These are phyloP conservation scores for Drosophila lini DNA, from an alignment of 1,140 invertebrate species.

Conservation along the genomic window DNA sequence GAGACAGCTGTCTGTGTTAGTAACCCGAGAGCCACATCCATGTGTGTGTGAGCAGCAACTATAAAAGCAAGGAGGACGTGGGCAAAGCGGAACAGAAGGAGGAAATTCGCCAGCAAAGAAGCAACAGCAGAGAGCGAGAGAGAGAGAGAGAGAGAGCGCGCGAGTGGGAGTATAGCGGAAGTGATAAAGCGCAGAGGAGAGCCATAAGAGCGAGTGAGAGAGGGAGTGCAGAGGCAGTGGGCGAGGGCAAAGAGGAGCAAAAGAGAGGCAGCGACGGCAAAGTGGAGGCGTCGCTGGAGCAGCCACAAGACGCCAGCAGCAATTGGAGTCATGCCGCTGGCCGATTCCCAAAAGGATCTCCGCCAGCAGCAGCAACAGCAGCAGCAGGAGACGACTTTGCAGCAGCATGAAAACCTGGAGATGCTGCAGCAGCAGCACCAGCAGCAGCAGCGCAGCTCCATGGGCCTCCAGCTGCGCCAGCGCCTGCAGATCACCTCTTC, in stretches of 20 bases:
- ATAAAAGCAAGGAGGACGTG: conserved; percentile 9
- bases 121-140: conserved; percentile 36
- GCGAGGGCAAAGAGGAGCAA: not conserved
- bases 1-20: conserved; percentile 31
- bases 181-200: conserved; percentile 41
- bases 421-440: conserved; percentile 15
- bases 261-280: conserved; percentile 6
- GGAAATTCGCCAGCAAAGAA: conserved; percentile 21
- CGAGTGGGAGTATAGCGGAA: conserved; percentile 40
- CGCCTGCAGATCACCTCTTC: conserved; percentile 81
- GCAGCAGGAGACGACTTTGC: conserved; percentile 15
- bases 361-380: conserved; percentile 72
- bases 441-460: conserved; percentile 27
- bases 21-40: conserved; percentile 8
- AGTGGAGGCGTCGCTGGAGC: conserved; percentile 19
- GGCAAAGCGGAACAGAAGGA: conserved; percentile 30
- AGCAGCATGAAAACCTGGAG: conserved; percentile 29
- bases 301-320: conserved; percentile 45
- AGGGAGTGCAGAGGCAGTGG: conserved; percentile 9
- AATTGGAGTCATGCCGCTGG: conserved; percentile 78
- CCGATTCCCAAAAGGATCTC: conserved; percentile 80
- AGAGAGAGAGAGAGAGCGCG: conserved; percentile 30
- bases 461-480: conserved; percentile 68
- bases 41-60: conserved; percentile 6
- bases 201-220: not conserved